phyloP scores from a whole-genome alignment of 2,888 invertebrate species.

The Petrolisthes manimaculis region DNA sequence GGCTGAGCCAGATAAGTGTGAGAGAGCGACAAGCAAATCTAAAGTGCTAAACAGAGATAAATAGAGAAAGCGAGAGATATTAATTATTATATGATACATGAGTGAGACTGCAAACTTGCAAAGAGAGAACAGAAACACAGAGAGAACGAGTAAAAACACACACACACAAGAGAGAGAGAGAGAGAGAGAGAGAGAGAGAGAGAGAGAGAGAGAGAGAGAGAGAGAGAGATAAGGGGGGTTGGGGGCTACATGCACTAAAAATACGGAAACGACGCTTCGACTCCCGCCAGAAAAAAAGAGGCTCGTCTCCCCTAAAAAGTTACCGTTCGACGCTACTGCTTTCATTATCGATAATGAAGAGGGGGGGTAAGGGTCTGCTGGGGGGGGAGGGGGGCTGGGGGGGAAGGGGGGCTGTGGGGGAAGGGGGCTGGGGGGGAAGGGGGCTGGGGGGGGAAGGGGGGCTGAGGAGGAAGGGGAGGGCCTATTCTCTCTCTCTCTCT shows the following conservation, averaged over 20 bases:
- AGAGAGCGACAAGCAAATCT: neutral
- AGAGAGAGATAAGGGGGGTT: constrained; percentile 11
- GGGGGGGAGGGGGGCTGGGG: neutral
- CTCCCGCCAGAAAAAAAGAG: constrained; percentile 12
- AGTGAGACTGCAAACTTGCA: neutral
- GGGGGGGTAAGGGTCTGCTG: too few relatives aligned
- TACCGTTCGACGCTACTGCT: constrained; percentile 54
- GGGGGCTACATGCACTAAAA: constrained; percentile 35
- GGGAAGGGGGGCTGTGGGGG: too few relatives aligned
- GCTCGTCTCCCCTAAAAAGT: constrained; percentile 42
- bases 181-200: neutral
- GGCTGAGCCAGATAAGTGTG: neutral
- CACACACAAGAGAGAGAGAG: neutral
- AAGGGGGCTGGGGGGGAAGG: constrained; percentile 6
- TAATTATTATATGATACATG: neutral
- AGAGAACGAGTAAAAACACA: neutral
- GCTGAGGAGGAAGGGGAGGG: constrained; percentile 25
- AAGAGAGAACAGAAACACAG: neutral
- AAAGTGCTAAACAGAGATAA: neutral
- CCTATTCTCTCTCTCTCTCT: neutral
- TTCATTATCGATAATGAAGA: constrained; percentile 57
- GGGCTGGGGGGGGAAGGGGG: constrained; percentile 5
- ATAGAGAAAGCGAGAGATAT: neutral
- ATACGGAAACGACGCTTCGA: constrained; percentile 35
- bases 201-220: constrained; percentile 9